Base-by-base conservation (phyloP, 2,888 invertebrate genomes). In the Drosophila borealis region DNA sequence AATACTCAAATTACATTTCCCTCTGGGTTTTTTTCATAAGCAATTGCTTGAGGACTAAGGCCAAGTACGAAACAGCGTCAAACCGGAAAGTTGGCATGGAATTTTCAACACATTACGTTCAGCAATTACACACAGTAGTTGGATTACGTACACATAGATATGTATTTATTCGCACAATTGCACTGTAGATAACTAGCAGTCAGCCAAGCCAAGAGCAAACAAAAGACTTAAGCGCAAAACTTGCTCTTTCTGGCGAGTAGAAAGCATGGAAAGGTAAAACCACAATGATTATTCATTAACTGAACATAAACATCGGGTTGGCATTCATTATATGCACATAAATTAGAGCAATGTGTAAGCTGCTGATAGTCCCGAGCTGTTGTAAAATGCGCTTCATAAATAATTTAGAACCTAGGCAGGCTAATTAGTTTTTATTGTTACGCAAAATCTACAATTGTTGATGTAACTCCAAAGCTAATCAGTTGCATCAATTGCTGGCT, bases 181-280 rank as follows among this genome's bases (percentile, higher is more conserved):
- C 71, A 74, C 60, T 71, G 54, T 17, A 77, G 80, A 74, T 71
- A 87, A 69, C 42, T 65, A 54, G 44, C 46, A 44, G 54, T 42
- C 45, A 49, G 54, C 29, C 11, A 25, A 42, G 48, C 59, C 25
- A 41, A 41, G 21, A 19, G 50, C 33, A 67, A 80, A 86, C 83
- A 72, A 83, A 85, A 80, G 90, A 90, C 80, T 81, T 78, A 71
- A 73, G 76, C 70, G 34, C 46, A 56, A 66, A 76, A 75, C 78
- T 79, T 72, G 73, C 48, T 21, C 34, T 36, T 29, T 25, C 8
- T 11, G 4, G 19, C 37, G 21, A 39, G 21, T 59, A 39, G 55
- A 66, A 51, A 63, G 51, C 53, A 50, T 42, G 39, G 53, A 66
- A 44, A 54, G 50, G 44, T 56, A 51, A 60, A 57, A 56, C 59